Percentiles rank a stretch among this genome's conserved stretches.
Evolutionary conservation across 1,140 invertebrate genomes (phyloP).

Genomic region (Steinernema feltiae): DNA sequence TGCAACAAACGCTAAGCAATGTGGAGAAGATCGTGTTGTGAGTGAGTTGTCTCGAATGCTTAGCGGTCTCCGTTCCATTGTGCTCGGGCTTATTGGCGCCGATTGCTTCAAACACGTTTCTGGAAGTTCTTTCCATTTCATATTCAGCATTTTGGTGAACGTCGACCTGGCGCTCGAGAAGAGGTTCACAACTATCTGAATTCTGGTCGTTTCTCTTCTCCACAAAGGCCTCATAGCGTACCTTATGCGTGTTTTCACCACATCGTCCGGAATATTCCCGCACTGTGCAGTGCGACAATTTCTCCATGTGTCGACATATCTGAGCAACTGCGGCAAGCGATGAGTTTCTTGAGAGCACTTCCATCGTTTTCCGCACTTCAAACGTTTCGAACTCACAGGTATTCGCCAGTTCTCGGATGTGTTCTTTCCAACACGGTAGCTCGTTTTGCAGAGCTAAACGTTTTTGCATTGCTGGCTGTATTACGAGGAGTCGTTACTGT

Average conservation of each 20-base stretch:
- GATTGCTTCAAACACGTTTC: neutral
- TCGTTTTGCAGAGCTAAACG: too few relatives aligned
- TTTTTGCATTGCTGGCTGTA: neutral
- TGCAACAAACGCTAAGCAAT: too few relatives aligned
- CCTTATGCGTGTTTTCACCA: neutral
- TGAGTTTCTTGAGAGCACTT: neutral
- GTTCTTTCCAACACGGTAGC: too few relatives aligned
- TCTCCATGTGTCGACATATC: neutral
- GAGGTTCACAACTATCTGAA: conserved; percentile 3
- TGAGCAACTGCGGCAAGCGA: neutral
- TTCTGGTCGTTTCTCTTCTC: neutral
- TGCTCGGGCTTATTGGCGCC: neutral
- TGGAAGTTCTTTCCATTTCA: neutral
- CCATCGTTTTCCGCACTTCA: neutral
- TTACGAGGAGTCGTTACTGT: neutral
- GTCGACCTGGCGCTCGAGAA: neutral
- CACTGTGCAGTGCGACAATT: neutral
- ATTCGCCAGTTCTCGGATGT: neutral
- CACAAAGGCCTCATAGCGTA: neutral
- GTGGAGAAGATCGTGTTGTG: too few relatives aligned
- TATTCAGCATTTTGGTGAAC: neutral
- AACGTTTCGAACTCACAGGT: neutral
- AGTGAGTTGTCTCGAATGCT: neutral
- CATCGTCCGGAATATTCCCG: neutral
- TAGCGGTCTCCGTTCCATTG: neutral